Percentiles rank a stretch among this genome's conserved stretches.
Conservation (phyloP, 2,888 invertebrate genomes). For the Steinernema hermaphroditum region DNA sequence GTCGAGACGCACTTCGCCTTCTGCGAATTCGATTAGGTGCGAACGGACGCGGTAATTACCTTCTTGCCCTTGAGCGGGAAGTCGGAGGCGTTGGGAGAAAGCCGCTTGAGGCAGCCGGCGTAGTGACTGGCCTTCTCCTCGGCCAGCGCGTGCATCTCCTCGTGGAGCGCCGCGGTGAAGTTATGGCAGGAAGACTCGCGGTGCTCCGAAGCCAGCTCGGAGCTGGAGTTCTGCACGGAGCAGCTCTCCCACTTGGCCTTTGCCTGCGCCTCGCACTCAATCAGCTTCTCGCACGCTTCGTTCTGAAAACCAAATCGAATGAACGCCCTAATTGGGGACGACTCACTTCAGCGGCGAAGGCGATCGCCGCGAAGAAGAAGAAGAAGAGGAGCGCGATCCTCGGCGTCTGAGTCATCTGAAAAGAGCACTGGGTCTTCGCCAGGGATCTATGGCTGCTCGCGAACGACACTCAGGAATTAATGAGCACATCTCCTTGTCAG, state of each 20-base stretch:
- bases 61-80: slow-evolving; percentile 24
- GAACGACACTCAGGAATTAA: slow-evolving; percentile 20
- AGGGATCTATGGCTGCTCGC: not conserved
- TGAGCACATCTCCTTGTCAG: slow-evolving; percentile 12
- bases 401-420: slow-evolving; percentile 5
- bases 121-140: slow-evolving; percentile 3
- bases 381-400: slow-evolving; percentile 9
- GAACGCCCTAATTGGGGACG: not conserved
- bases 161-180: slow-evolving; percentile 18
- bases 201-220: not conserved
- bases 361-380: not conserved
- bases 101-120: slow-evolving; percentile 12
- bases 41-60: no score
- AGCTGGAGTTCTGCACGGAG: not conserved
- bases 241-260: slow-evolving; percentile 26
- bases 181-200: slow-evolving; percentile 17
- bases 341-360: slow-evolving; percentile 22
- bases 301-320: not conserved
- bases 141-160: slow-evolving; percentile 19
- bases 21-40: not conserved
- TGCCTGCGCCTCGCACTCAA: slow-evolving; percentile 29
- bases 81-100: slow-evolving; percentile 23
- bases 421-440: not conserved
- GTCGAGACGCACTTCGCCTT: slow-evolving; percentile 17
- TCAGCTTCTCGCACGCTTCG: slow-evolving; percentile 27